A percentile compares a stretch with the other conserved stretches of the same genome.
These are phyloP conservation scores for Bursaphelenchus mucronatus DNA, from an alignment of 1,140 invertebrate species.

Conservation along the genomic window DNA sequence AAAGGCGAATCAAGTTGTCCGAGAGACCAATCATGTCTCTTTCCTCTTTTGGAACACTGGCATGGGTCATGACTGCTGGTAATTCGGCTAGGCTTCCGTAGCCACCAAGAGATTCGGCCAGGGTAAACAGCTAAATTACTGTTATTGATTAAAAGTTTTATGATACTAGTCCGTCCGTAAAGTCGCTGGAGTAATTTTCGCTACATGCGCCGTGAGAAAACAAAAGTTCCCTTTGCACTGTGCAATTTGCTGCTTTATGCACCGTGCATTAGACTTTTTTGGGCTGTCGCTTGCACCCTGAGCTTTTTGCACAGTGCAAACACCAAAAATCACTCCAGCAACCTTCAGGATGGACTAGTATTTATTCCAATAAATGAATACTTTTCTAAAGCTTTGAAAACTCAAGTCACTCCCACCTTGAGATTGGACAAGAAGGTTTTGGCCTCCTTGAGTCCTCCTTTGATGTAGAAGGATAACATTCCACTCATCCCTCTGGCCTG, in stretches of 20 bases:
- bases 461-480: conserved; percentile 81
- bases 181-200: too few species aligned
- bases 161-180: too few species aligned
- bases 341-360: neutral
- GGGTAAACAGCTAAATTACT: conserved; percentile 62
- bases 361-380: neutral
- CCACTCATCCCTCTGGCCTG: conserved; percentile 69
- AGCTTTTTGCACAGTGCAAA: too few species aligned
- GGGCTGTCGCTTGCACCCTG: too few species aligned
- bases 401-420: conserved; percentile 58
- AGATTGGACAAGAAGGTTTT: conserved; percentile 68
- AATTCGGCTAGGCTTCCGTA: conserved; percentile 63
- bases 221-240: too few species aligned
- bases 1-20: conserved; percentile 79
- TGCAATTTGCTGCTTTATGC: too few species aligned
- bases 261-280: too few species aligned
- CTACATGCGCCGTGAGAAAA: too few species aligned
- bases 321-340: too few species aligned
- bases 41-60: conserved; percentile 64
- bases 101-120: conserved; percentile 64
- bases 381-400: neutral
- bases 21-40: conserved; percentile 74
- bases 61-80: conserved; percentile 60
- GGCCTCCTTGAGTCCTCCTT: conserved; percentile 72
- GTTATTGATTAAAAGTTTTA: neutral